Evolutionary conservation across 2,888 invertebrate species (phyloP), one percentile per base, ranked within the genome.

Genomic region (Scelioninae gen. 1): DNA sequence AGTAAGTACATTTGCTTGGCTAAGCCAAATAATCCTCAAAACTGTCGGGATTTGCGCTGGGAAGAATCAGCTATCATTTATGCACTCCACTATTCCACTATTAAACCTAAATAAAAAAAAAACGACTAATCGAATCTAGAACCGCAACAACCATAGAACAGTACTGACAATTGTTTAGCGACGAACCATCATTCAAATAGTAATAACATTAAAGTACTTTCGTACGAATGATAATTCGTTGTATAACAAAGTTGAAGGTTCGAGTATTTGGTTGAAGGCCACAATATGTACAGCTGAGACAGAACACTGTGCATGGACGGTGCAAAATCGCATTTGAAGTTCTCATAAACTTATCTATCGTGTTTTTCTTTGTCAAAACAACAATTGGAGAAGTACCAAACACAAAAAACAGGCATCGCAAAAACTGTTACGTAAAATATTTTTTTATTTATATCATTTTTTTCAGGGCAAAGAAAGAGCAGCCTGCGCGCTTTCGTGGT

Each of bases 261-360:
- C 29, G 29, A 60, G 75, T 45, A 58, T n/a, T 29, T 38, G 62
- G 53, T 62, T 62, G 13, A 45, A 60, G 40, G 76, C 68, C 51
- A 55, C 4, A 69, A 40, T 83, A 84, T 81, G 34, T 81, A 84
- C 82, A 84, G 81, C 75, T 71, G 69, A 77, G 71, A 87, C 84
- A 87, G 87, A 87, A 88, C 88, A 88, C 88, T 86, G 84, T 88
- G 93, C 93, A 93, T 93, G 93, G 93, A 93, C 94, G 94, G 94
- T 94, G 94, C 94, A 94, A 94, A 94, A 94, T 94, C 94, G 94
- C 93, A 75, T 79, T 55, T 69, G 49, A 79, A 79, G 56, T 62
- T 75, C 53, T 51, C 71, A 31, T 63, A 29, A 29, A 51, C 11
- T n/a, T 43, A n/a, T n/a, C 51, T 10, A 9, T 51, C 29, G n/a